These are phyloP conservation scores for Aphrophora alni DNA, from an alignment of 2,888 invertebrate genomes.

Conservation along the genomic window DNA sequence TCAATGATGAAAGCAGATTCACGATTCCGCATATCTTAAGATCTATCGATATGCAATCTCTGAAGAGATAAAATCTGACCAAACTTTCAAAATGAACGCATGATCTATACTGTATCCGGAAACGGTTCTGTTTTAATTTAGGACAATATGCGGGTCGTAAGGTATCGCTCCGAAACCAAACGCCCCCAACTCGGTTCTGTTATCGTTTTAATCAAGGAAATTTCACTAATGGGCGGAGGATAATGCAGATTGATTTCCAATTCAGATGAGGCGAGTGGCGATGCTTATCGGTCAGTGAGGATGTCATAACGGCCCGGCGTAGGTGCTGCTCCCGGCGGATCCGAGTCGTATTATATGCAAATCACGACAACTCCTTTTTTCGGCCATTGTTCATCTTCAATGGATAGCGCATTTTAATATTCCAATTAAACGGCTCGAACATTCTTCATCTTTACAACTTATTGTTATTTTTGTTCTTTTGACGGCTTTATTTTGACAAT, in stretches of 20 bases:
- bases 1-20: background rate
- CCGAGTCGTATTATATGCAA: background rate
- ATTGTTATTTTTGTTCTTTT: background rate
- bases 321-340: conserved; percentile 5
- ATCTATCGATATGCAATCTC: background rate
- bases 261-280: conserved; percentile 12
- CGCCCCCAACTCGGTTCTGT: background rate
- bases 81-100: background rate
- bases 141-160: background rate
- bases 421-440: background rate
- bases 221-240: conserved; percentile 26
- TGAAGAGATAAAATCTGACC: background rate
- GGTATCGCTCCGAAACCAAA: background rate
- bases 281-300: background rate
- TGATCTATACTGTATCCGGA: background rate
- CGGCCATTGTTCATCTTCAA: background rate
- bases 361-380: conserved; percentile 4
- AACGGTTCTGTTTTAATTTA: too few species aligned
- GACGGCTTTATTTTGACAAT: background rate
- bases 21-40: background rate
- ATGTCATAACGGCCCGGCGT: background rate
- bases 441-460: background rate
- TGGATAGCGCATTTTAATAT: background rate
- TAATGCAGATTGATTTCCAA: conserved; percentile 24
- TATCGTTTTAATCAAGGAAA: conserved; percentile 10